A percentile compares a stretch with the other conserved stretches of the same genome.
phyloP scores from a whole-genome alignment of 1,140 invertebrate species.

The Ylistrum balloti region DNA sequence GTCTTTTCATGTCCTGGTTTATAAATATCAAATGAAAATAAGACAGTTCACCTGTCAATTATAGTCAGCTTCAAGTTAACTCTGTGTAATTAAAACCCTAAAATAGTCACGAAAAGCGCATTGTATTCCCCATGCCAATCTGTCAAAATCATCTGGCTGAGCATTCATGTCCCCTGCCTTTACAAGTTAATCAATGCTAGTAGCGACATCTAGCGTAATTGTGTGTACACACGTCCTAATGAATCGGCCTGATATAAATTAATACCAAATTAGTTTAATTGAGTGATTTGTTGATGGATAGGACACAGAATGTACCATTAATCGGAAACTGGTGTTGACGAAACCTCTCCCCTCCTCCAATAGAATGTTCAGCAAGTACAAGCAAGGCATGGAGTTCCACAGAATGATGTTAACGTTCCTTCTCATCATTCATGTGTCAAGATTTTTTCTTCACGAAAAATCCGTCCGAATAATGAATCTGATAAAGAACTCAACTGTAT shows the following conservation, averaged over 20 bases:
- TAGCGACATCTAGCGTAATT: conserved; percentile 9
- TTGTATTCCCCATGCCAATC: not conserved
- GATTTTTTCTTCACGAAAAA: not conserved
- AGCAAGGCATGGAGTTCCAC: not conserved
- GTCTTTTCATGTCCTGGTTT: not conserved
- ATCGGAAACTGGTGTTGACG: not conserved
- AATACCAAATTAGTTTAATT: conserved; percentile 16
- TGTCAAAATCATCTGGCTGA: not conserved
- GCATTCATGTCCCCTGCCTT: not conserved
- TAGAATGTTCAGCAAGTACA: not conserved
- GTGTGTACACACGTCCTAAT: conserved; percentile 37
- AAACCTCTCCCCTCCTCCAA: not conserved
- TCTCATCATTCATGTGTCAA: too few species aligned
- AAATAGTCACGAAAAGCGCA: conserved; percentile 24
- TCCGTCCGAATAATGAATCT: not conserved
- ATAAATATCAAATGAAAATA: conserved; percentile 15
- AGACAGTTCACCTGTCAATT: not conserved
- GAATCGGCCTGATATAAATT: not conserved
- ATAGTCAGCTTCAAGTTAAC: not conserved
- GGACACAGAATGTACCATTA: not conserved
- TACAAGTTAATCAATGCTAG: conserved; percentile 7
- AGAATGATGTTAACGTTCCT: not conserved
- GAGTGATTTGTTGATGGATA: conserved; percentile 15
- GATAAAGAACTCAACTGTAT: too few species aligned
- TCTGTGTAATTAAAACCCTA: not conserved